Conservation (phyloP, 2,113 vertebrate species). For the Boulengeromyrus knoepffleri region DNA sequence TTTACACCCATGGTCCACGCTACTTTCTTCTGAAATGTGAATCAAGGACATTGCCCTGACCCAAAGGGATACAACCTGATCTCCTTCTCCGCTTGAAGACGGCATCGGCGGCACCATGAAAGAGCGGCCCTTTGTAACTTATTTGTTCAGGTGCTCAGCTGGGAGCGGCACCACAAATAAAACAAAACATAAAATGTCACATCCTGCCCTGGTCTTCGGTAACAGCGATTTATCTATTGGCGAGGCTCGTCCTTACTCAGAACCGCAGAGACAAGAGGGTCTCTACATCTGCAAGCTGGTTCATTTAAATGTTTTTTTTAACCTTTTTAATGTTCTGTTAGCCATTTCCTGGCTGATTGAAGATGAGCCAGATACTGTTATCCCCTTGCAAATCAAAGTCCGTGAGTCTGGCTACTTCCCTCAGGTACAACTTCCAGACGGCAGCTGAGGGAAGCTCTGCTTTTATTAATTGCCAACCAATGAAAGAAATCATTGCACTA, state of each 20-base stretch:
- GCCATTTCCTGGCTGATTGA: slow-evolving; percentile 55
- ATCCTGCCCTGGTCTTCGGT: neutral
- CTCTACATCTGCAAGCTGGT: slow-evolving; percentile 64
- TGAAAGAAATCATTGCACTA: slow-evolving; percentile 11
- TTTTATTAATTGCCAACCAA: slow-evolving; percentile 58
- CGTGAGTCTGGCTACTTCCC: slow-evolving; percentile 57
- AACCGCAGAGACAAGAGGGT: slow-evolving; percentile 30
- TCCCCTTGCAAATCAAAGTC: slow-evolving; percentile 60
- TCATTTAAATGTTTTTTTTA: slow-evolving; percentile 25
- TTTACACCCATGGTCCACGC: too few species aligned
- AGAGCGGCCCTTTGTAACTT: neutral
- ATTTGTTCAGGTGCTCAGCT: neutral
- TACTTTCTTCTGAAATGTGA: neutral
- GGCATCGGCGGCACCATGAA: neutral
- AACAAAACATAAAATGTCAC: neutral
- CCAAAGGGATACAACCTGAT: neutral
- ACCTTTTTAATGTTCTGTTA: slow-evolving; percentile 41
- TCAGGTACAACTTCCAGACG: slow-evolving; percentile 63
- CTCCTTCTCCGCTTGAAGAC: neutral
- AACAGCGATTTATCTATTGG: neutral
- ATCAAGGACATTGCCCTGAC: neutral
- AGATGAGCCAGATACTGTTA: slow-evolving; percentile 68
- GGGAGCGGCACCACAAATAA: neutral
- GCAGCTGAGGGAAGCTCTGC: slow-evolving; percentile 27
- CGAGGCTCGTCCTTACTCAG: neutral